These are phyloP conservation scores for Mixornis gularis DNA, from an alignment of 2,113 vertebrate species.

Conservation along the genomic window DNA sequence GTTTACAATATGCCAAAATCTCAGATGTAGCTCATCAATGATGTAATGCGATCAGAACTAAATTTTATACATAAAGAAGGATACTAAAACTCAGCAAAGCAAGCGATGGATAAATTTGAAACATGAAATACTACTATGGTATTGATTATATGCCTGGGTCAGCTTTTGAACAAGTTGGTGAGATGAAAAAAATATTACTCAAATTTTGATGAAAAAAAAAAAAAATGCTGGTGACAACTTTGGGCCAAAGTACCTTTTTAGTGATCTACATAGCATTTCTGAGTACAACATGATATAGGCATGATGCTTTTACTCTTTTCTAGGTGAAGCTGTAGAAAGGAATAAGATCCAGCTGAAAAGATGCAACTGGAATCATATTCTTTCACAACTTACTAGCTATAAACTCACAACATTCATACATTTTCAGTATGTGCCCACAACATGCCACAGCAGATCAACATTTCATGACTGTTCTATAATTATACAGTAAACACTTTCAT, in stretches of 20 bases:
- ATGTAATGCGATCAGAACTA: background rate
- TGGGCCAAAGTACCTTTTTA: background rate
- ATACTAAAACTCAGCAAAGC: background rate
- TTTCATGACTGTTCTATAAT: background rate
- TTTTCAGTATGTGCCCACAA: background rate
- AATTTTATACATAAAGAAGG: background rate
- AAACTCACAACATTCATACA: background rate
- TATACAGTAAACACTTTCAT: background rate
- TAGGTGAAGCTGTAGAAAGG: background rate
- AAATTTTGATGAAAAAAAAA: background rate
- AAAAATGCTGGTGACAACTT: background rate
- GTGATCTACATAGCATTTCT: background rate
- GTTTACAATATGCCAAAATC: background rate
- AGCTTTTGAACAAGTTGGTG: background rate
- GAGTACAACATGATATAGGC: background rate
- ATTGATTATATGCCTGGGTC: background rate
- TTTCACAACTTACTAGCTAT: background rate
- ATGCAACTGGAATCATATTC: background rate
- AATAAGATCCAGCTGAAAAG: background rate
- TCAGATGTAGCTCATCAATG: background rate
- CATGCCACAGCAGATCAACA: background rate
- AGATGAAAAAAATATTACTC: background rate
- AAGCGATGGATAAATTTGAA: background rate
- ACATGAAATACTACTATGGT: background rate
- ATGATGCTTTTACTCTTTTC: background rate